Conservation (phyloP, 2,113 vertebrate species). For the Girardinichthys multiradiatus region DNA sequence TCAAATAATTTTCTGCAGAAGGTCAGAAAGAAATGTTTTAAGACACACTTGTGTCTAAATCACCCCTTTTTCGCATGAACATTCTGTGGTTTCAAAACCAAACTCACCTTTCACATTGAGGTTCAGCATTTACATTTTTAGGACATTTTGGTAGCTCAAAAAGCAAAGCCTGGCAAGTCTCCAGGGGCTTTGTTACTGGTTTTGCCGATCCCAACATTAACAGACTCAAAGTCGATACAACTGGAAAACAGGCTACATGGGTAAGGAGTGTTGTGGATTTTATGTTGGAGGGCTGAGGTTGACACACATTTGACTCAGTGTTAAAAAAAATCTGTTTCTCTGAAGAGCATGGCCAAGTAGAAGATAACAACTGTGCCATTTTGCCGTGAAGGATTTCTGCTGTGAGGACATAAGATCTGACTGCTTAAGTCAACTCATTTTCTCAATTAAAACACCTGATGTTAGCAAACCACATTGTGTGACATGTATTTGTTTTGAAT, state of each 20-base stretch:
- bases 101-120: not conserved
- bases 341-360: not conserved
- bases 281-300: not conserved
- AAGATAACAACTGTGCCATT: not conserved
- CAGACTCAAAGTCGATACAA: not conserved
- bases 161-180: not conserved
- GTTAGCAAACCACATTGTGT: slow-evolving; percentile 3
- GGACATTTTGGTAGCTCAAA: not conserved
- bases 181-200: not conserved
- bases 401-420: not conserved
- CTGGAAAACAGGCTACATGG: not conserved
- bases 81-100: not conserved
- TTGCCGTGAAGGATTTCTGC: not conserved
- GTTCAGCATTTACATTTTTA: not conserved
- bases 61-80: no score
- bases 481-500: slow-evolving; percentile 4
- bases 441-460: not conserved
- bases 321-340: not conserved
- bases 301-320: not conserved
- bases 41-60: no score
- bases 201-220: not conserved
- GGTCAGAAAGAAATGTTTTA: no score
- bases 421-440: not conserved
- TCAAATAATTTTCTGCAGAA: no score
- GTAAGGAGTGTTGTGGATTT: not conserved